phyloP scores from a whole-genome alignment of 1,140 invertebrate genomes.

The Campoletis sonorensis region DNA sequence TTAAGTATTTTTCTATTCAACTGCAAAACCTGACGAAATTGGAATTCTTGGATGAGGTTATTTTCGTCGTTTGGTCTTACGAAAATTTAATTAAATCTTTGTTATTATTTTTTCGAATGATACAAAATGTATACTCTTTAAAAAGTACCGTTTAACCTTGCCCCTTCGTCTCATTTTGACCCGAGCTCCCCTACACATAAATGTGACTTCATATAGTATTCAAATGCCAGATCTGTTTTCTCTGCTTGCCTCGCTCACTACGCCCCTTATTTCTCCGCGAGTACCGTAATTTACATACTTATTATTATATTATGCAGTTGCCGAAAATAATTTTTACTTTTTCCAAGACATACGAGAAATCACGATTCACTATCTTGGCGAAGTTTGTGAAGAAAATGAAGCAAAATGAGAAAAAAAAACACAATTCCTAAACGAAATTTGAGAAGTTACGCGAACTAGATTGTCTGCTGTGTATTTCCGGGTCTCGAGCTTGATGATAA shows the following conservation, averaged over 20 bases:
- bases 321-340: slow-evolving; percentile 68
- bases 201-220: background rate
- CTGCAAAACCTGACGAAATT: too few species aligned
- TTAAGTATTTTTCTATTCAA: too few species aligned
- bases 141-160: too few species aligned
- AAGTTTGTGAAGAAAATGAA: background rate
- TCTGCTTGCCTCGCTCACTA: background rate
- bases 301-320: slow-evolving; percentile 72
- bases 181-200: background rate
- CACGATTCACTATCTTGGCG: background rate
- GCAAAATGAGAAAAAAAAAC: too few species aligned
- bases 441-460: background rate
- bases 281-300: slow-evolving; percentile 70
- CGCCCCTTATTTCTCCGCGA: slow-evolving; percentile 63
- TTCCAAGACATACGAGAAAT: background rate
- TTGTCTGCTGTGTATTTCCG: too few species aligned
- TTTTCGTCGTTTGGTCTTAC: too few species aligned
- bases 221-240: slow-evolving; percentile 38
- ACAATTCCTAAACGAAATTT: background rate
- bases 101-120: too few species aligned
- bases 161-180: too few species aligned
- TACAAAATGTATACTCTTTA: too few species aligned
- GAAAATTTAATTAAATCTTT: too few species aligned
- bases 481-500: too few species aligned
- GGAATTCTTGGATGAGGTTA: too few species aligned